These are phyloP conservation scores for Antheraea yamamai DNA, from an alignment of 2,888 invertebrate genomes.

Conservation along the genomic window DNA sequence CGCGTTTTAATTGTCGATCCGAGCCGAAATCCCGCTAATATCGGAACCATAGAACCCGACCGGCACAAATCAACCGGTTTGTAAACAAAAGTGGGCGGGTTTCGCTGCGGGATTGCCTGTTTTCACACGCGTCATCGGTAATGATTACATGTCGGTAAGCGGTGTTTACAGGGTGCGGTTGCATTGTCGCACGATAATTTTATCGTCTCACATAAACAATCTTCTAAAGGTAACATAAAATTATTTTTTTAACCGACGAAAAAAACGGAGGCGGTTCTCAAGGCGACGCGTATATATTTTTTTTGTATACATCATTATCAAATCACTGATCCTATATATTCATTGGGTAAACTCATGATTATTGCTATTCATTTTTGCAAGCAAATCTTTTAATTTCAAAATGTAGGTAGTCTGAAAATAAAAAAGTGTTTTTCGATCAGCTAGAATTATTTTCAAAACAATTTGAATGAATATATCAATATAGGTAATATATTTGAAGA, in stretches of 20 bases:
- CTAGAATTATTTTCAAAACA: too few species aligned
- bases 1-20: conserved; percentile 7
- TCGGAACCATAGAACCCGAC: neutral
- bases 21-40: conserved; percentile 9
- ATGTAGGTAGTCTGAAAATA: too few species aligned
- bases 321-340: too few species aligned
- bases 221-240: too few species aligned
- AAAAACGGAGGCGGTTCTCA: too few species aligned
- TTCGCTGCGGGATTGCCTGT: conserved; percentile 60
- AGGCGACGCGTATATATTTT: too few species aligned
- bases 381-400: neutral
- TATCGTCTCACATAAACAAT: neutral
- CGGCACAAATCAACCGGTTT: conserved; percentile 11
- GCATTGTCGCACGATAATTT: conserved; percentile 39
- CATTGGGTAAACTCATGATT: too few species aligned
- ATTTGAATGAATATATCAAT: too few species aligned
- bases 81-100: conserved; percentile 18
- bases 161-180: conserved; percentile 40
- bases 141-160: conserved; percentile 59
- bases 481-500: too few species aligned
- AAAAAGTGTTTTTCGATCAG: too few species aligned
- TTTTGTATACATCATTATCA: too few species aligned
- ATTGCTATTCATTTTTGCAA: neutral
- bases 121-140: conserved; percentile 63
- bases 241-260: too few species aligned